Base-by-base conservation (phyloP, 2,888 invertebrate species). In the Clanis bilineata region DNA sequence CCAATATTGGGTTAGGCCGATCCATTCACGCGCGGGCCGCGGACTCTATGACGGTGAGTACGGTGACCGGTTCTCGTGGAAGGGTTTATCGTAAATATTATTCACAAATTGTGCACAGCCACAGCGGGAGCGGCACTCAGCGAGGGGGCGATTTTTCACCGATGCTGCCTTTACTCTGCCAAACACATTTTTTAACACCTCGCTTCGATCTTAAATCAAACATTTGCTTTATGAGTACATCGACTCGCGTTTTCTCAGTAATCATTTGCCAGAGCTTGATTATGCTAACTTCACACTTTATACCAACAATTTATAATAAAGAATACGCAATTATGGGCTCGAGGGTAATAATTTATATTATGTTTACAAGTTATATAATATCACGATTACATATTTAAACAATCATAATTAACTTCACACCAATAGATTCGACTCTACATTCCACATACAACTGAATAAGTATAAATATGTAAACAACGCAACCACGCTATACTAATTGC, bases 161-260 rank as follows among this genome's bases (percentile, higher is more conserved):
- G 77, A 77, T 75, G 77, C 81, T 82, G 83, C 86, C 87, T 87
- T 82, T 74, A 81, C 85, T 81, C 78, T 82, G 85, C 85, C 87
- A 88, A 86, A 90, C 88, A 87, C 85, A 91, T 88, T 91, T 90
- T 85, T 92, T 91, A 91, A 92, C 91, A 92, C 91, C 90, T 92
- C 78, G 81, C 72, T 73, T 78, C 72, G 72, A 77, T 71, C 76
- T 83, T 91, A 89, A 90, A 90, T 90, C 88, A 90, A 83, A 80
- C 72, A 74, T 81, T 85, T 89, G 77, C 80, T 87, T 88, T 88
- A 88, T 85, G 85, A 73, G 83, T 75, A 69, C 83, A 85, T 84
- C 76, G 81, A 80, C 84, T 77, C 73, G 67, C 64, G 63, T 63
- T 64, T 58, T 51, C 58, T 39, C 21, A 39, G 10, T 65, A 62